Conservation (phyloP, 2,797 vertebrate species). For the Oophaga sylvatica region DNA sequence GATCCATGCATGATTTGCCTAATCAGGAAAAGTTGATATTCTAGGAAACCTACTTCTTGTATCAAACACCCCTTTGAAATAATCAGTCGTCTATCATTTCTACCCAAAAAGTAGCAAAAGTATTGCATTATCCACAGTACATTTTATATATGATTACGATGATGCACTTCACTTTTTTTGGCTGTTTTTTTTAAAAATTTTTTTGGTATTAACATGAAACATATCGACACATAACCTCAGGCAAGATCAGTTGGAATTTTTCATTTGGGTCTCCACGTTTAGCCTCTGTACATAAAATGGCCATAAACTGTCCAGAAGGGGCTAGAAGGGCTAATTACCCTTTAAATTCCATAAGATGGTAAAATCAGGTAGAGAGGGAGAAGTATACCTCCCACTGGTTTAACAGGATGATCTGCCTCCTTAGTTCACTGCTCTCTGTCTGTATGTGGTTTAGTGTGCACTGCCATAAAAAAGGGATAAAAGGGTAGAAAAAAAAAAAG, state of each 20-base stretch:
- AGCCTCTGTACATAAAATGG: constrained; percentile 77
- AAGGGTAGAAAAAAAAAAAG: constrained; percentile 66
- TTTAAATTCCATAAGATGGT: constrained; percentile 78
- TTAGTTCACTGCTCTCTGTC: constrained; percentile 77
- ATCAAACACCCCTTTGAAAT: constrained; percentile 70
- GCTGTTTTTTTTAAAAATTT: constrained; percentile 62
- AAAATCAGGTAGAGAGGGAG: constrained; percentile 73
- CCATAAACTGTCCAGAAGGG: constrained; percentile 77
- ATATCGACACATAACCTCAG: constrained; percentile 71
- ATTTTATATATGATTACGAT: too few relatives aligned
- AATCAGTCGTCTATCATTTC: constrained; percentile 72
- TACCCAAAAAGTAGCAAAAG: too few relatives aligned
- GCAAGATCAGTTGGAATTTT: constrained; percentile 74
- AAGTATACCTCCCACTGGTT: constrained; percentile 78
- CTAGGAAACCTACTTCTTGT: constrained; percentile 72
- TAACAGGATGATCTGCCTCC: constrained; percentile 81
- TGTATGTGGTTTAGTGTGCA: constrained; percentile 76
- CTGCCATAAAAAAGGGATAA: constrained; percentile 78
- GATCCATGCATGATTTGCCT: constrained; percentile 22
- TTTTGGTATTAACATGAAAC: constrained; percentile 66
- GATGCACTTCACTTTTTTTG: constrained; percentile 68
- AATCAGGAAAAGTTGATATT: constrained; percentile 65
- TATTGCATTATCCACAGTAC: too few relatives aligned
- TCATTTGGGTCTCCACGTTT: constrained; percentile 76
- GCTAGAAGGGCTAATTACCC: constrained; percentile 78